phyloP scores from a whole-genome alignment of 2,113 vertebrate genomes.

The Formicarius rufipectus region DNA sequence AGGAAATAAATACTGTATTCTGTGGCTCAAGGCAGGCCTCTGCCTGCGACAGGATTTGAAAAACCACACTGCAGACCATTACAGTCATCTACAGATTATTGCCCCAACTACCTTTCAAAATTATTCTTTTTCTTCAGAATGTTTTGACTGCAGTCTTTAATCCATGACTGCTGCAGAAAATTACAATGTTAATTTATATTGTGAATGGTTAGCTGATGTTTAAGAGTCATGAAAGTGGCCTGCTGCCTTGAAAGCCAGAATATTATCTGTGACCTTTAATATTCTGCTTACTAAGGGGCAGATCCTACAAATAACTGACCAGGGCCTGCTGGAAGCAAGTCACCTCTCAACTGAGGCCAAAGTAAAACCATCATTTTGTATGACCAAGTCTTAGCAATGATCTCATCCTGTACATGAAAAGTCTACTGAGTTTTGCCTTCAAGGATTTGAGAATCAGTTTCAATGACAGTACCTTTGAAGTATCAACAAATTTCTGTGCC shows the following conservation, averaged over 20 bases:
- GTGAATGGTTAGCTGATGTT: constrained; percentile 32
- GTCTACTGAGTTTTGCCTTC: background rate
- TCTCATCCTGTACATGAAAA: background rate
- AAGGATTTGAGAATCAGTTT: background rate
- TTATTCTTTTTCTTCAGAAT: background rate
- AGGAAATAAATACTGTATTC: background rate
- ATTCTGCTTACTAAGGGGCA: background rate
- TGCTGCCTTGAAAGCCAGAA: constrained; percentile 18
- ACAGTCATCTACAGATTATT: background rate
- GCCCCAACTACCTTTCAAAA: background rate
- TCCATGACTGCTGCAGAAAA: background rate
- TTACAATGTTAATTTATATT: background rate
- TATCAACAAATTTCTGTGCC: background rate
- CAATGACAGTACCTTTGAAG: background rate
- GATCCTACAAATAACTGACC: background rate
- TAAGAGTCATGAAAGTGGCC: constrained; percentile 11
- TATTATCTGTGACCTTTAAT: constrained; percentile 42
- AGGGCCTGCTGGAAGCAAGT: background rate
- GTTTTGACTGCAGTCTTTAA: constrained; percentile 20
- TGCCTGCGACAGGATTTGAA: background rate
- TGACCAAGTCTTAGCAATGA: background rate
- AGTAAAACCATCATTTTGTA: background rate
- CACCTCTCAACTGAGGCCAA: background rate
- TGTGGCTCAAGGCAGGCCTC: background rate
- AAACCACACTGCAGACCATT: background rate